Conservation (phyloP, 2,888 invertebrate genomes). For the Caenorhabditis panamensis region DNA sequence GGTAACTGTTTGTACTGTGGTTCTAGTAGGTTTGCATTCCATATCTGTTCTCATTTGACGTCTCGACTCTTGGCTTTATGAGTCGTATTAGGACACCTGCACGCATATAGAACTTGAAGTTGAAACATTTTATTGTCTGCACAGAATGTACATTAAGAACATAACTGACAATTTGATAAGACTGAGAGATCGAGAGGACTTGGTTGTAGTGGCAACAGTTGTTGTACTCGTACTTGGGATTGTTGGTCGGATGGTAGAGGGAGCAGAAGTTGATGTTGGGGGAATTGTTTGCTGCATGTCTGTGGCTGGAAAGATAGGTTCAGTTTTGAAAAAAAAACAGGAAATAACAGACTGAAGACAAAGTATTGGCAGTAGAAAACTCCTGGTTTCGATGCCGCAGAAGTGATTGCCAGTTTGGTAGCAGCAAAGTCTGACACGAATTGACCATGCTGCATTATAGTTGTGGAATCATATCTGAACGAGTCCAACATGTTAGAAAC, state of each 20-base stretch:
- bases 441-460: neutral
- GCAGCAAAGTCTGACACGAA: neutral
- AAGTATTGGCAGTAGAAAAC: conserved; percentile 20
- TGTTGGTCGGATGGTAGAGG: neutral
- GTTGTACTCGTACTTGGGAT: neutral
- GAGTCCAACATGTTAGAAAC: neutral
- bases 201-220: conserved; percentile 19
- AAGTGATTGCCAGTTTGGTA: neutral
- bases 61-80: too few species aligned
- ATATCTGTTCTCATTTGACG: too few species aligned
- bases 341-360: conserved; percentile 3
- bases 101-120: too few species aligned
- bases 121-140: neutral
- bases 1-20: too few species aligned
- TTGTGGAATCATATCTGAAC: neutral
- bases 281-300: neutral
- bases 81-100: too few species aligned
- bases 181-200: neutral
- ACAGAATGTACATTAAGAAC: neutral
- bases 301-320: conserved; percentile 5
- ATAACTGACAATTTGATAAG: neutral
- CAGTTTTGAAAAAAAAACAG: neutral
- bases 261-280: neutral
- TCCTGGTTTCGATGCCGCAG: conserved; percentile 7
- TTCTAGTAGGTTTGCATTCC: too few species aligned